phyloP scores from a whole-genome alignment of 2,113 vertebrate species.

The Collichthys lucidus region DNA sequence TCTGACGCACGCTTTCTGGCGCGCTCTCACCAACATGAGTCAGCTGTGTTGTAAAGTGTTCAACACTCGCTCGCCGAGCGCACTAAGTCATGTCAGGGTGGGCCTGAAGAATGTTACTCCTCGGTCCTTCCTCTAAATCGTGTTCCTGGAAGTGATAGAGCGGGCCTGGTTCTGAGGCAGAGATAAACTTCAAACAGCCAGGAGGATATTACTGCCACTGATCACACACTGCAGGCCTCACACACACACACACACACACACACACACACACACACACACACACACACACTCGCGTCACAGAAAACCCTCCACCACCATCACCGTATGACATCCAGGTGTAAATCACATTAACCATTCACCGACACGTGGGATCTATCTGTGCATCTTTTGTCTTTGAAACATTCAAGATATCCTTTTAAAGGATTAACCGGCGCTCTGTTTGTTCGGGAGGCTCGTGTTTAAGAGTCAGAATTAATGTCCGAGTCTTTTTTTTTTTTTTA shows the following conservation, averaged over 20 bases:
- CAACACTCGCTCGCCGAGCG: conserved; percentile 37
- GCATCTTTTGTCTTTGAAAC: conserved; percentile 29
- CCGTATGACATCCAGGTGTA: conserved; percentile 78
- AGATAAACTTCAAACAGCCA: conserved; percentile 81
- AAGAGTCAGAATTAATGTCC: too few species aligned
- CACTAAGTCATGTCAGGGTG: conserved; percentile 61
- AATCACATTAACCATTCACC: conserved; percentile 69
- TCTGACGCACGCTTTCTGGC: conserved; percentile 70
- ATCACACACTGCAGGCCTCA: conserved; percentile 67
- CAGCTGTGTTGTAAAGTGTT: conserved; percentile 65
- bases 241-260: conserved; percentile 19
- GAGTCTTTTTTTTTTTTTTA: too few species aligned
- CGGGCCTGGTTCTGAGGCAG: conserved; percentile 54
- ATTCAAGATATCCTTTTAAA: conserved; percentile 41
- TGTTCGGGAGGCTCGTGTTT: background rate
- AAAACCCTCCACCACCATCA: conserved; percentile 63
- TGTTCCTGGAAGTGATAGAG: conserved; percentile 79
- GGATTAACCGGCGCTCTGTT: background rate
- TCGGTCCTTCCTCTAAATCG: conserved; percentile 63
- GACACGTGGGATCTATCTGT: conserved; percentile 54
- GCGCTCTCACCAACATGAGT: conserved; percentile 49
- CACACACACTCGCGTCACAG: conserved; percentile 42
- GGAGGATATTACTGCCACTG: conserved; percentile 58
- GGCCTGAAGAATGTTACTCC: conserved; percentile 61
- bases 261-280: too few species aligned